Percentiles rank a stretch among this genome's conserved stretches.
phyloP scores from a whole-genome alignment of 2,888 invertebrate species.

The Coecobrya sp. region DNA sequence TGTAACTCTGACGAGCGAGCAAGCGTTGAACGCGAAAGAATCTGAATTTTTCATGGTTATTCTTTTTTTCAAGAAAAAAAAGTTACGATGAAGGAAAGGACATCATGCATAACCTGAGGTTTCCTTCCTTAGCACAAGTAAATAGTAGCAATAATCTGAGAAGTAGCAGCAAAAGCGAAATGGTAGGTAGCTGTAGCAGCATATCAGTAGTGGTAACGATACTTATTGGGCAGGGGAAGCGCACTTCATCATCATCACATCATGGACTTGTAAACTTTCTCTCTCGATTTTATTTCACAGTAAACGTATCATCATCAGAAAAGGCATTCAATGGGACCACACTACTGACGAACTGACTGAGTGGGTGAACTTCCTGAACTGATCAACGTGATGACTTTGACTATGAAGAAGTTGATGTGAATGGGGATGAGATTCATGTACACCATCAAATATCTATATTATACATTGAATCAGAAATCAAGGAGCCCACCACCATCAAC shows the following conservation, averaged over 20 bases:
- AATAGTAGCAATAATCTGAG: neutral
- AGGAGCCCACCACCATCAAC: neutral
- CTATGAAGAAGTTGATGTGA: conserved; percentile 35
- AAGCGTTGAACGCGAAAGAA: conserved; percentile 3
- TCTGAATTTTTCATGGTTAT: conserved; percentile 53
- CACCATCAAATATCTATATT: neutral
- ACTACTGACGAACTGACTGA: conserved; percentile 47
- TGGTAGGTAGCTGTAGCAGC: neutral
- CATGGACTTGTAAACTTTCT: conserved; percentile 66
- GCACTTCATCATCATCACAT: conserved; percentile 71
- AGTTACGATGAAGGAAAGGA: conserved; percentile 53
- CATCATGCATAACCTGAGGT: conserved; percentile 74
- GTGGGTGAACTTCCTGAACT: conserved; percentile 60
- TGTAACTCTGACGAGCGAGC: conserved; percentile 13
- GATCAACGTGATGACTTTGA: conserved; percentile 3
- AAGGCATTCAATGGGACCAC: conserved; percentile 43
- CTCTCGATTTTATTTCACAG: conserved; percentile 43
- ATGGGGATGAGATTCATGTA: conserved; percentile 27
- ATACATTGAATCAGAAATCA: conserved; percentile 61
- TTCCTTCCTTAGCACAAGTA: conserved; percentile 59
- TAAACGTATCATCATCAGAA: conserved; percentile 54
- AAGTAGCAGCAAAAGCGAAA: neutral
- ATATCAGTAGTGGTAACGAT: neutral
- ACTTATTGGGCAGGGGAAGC: conserved; percentile 56
- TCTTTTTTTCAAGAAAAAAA: conserved; percentile 22